These are phyloP conservation scores for Falco naumanni DNA, from an alignment of 2,797 vertebrate genomes.

Conservation along the genomic window DNA sequence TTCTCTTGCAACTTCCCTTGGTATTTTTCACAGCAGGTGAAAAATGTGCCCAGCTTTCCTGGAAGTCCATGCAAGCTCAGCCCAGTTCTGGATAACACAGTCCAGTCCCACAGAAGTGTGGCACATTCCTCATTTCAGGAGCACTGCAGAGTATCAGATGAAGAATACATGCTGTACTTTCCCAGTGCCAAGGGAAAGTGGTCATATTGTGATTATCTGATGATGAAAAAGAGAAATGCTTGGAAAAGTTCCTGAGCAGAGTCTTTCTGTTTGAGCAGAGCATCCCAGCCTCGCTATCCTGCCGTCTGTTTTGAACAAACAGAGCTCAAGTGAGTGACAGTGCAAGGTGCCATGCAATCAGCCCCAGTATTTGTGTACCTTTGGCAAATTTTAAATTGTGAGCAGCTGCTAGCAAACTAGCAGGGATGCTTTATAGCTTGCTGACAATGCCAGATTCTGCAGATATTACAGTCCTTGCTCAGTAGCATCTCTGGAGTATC, in stretches of 20 bases:
- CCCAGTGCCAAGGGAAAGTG: not conserved
- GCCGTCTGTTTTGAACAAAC: not conserved
- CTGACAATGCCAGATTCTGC: constrained; percentile 39
- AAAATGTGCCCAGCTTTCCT: not conserved
- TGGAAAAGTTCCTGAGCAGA: constrained; percentile 10
- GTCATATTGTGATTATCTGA: not conserved
- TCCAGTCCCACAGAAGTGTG: not conserved
- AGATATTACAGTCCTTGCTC: not conserved
- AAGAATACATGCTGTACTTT: constrained; percentile 31
- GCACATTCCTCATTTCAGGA: not conserved
- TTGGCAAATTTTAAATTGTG: constrained; percentile 17
- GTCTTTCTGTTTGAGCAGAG: not conserved
- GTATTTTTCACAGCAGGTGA: not conserved
- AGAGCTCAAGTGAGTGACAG: not conserved
- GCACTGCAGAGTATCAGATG: not conserved
- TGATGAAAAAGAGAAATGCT: not conserved
- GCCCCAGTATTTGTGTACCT: constrained; percentile 9
- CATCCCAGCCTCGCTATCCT: not conserved
- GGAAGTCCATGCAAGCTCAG: not conserved
- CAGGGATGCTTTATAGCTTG: constrained; percentile 56
- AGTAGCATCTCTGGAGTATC: constrained; percentile 26
- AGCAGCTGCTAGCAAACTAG: constrained; percentile 55
- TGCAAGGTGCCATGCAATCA: not conserved
- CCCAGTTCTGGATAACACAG: not conserved
- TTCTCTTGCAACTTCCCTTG: not conserved